Evolutionary conservation across 2,113 vertebrate species (phyloP), one percentile per base, ranked within the genome.

Genomic region (Neolamprologus brichardi): DNA sequence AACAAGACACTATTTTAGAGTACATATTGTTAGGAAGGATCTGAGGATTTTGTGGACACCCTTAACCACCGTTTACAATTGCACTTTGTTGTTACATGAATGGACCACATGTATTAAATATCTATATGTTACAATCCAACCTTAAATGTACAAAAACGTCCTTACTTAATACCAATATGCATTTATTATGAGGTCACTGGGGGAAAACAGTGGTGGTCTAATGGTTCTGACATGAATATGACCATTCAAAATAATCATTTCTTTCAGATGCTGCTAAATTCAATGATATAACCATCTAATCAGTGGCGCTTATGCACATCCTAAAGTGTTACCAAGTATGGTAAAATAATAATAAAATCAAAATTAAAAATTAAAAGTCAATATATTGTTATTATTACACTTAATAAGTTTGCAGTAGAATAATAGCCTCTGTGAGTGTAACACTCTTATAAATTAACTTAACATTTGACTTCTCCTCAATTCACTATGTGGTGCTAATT

Each of bases 371-470:
- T 7, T 77, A 30, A 49, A 75, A 51, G 23, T 77, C 72, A 77
- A 18, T 77, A 49, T 7, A 51, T 77, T 51, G 72, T 30, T 51
- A 51, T 77, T 51, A 51, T 77, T 77, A 77, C 10, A n/a, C 44
- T 32, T 77, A 77, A 2, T 77, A 51, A 8, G 15, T 77, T 51
- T 77, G 41, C 72, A 32, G 44, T 77, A 77, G 72, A 51, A n/a
- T 51, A 77, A 32, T 49, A 30, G 41, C 25, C 6, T 77, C 70
- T 77, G 25, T 77, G 72, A 32, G 25, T 13, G 72, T 51, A 77
- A 51, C 44, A 51, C 23, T 77, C 44, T n/a, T n/a, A 51, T 77
- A 77, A 77, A 77, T 77, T 32, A 77, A 30, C 72, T 77, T 77
- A 77, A 77, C 25, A 51, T 77, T 77, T 51, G 44, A 51, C 25